Evolutionary conservation across 1,140 invertebrate genomes (phyloP).

Genomic region (Drosophila dunni): DNA sequence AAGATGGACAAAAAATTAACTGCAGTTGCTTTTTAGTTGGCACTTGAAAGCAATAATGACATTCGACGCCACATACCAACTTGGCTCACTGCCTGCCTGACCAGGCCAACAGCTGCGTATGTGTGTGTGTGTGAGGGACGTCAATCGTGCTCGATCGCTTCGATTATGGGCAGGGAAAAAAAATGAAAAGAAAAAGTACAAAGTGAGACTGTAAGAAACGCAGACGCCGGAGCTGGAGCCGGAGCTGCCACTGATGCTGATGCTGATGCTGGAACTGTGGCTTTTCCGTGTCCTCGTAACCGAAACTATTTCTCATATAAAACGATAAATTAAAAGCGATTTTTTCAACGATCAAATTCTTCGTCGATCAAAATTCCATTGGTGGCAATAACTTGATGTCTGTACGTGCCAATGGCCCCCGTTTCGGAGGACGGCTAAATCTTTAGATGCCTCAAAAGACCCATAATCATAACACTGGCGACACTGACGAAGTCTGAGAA

Average conservation of each 20-base stretch:
- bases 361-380: slow-evolving; percentile 84
- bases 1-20: slow-evolving; percentile 80
- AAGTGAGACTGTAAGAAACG: slow-evolving; percentile 13
- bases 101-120: slow-evolving; percentile 32
- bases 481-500: slow-evolving; percentile 8
- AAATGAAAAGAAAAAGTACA: not conserved
- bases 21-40: slow-evolving; percentile 84
- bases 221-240: slow-evolving; percentile 56
- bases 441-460: slow-evolving; percentile 1
- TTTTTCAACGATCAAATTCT: slow-evolving; percentile 84
- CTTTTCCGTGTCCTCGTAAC: slow-evolving; percentile 44
- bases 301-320: slow-evolving; percentile 84
- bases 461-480: slow-evolving; percentile 28
- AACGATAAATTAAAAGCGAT: slow-evolving; percentile 84
- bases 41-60: slow-evolving; percentile 84
- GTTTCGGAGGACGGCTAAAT: not conserved
- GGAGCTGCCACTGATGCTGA: too few relatives aligned
- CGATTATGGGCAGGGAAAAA: slow-evolving; percentile 64
- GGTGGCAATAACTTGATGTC: slow-evolving; percentile 79
- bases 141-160: slow-evolving; percentile 75
- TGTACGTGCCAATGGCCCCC: slow-evolving; percentile 76
- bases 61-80: slow-evolving; percentile 84
- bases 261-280: too few relatives aligned
- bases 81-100: slow-evolving; percentile 13
- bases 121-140: slow-evolving; percentile 61